phyloP scores from a whole-genome alignment of 2,113 vertebrate genomes.

The Dinomys branickii region DNA sequence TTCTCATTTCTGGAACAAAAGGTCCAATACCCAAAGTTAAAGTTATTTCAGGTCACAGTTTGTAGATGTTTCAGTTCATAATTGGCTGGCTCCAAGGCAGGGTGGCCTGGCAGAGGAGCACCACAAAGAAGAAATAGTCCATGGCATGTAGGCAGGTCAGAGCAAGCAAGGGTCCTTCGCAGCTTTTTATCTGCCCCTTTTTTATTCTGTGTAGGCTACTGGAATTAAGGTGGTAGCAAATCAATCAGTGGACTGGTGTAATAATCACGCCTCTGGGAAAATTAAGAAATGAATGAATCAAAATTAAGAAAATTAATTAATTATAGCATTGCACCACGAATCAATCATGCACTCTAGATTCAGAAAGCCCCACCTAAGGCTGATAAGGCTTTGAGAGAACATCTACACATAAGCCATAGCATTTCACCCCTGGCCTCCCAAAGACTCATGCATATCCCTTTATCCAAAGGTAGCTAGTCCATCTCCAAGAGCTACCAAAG shows the following conservation, averaged over 20 bases:
- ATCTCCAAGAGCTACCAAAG: background rate
- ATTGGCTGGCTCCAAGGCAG: background rate
- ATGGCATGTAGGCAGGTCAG: background rate
- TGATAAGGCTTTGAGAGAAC: background rate
- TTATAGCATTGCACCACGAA: background rate
- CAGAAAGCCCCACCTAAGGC: background rate
- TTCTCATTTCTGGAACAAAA: background rate
- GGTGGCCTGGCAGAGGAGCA: background rate
- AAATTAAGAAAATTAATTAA: background rate
- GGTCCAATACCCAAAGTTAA: background rate
- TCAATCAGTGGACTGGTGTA: background rate
- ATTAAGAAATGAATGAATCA: no score
- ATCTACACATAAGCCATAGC: background rate
- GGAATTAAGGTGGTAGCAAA: background rate
- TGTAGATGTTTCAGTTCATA: background rate
- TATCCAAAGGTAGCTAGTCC: background rate
- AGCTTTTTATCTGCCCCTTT: background rate
- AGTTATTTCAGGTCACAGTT: background rate
- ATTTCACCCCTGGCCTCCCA: background rate
- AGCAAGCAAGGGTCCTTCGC: background rate
- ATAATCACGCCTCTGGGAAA: background rate
- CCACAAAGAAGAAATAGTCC: background rate
- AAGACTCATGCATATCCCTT: background rate
- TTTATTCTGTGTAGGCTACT: background rate
- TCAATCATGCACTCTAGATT: background rate